Conservation (phyloP, 23 tunicate genomes). For the Halocynthia aurantium region DNA sequence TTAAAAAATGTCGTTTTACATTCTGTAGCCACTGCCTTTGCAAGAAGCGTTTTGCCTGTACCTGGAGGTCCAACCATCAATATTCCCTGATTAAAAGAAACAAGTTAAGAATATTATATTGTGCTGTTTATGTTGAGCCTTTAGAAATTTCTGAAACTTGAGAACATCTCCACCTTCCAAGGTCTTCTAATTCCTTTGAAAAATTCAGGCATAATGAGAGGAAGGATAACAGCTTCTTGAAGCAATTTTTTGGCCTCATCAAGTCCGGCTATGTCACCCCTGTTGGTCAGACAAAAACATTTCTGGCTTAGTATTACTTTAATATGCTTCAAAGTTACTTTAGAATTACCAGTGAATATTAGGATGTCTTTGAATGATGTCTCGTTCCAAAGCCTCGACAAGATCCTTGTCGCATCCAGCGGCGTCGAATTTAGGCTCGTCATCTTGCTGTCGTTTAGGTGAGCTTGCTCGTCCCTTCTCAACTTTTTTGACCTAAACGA, state of each 20-base stretch:
- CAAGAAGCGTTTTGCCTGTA: conserved; percentile 89
- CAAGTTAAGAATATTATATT: not conserved
- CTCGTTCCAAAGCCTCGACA: conserved; percentile 86
- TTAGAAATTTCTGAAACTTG: not conserved
- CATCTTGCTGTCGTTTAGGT: conserved; percentile 48
- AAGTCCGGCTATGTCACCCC: conserved; percentile 80
- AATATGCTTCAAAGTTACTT: too few relatives aligned
- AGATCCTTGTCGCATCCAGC: conserved; percentile 92
- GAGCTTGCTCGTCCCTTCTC: conserved; percentile 48
- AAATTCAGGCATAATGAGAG: conserved; percentile 91
- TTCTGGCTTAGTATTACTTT: too few relatives aligned
- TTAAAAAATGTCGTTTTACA: conserved; percentile 96
- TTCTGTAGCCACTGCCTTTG: conserved; percentile 98
- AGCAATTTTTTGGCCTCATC: conserved; percentile 79
- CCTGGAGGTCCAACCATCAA: conserved; percentile 98
- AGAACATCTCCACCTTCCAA: conserved; percentile 47
- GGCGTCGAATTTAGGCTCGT: conserved; percentile 74
- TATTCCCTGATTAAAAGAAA: conserved; percentile 29
- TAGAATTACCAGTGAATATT: conserved; percentile 50
- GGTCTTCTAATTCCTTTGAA: conserved; percentile 94
- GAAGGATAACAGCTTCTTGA: conserved; percentile 93
- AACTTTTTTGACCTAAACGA: not conserved
- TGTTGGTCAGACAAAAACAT: not conserved
- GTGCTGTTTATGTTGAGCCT: not conserved
- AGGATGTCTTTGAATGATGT: conserved; percentile 91